Base-by-base conservation (phyloP, 2,113 vertebrate species). In the Agapornis roseicollis region DNA sequence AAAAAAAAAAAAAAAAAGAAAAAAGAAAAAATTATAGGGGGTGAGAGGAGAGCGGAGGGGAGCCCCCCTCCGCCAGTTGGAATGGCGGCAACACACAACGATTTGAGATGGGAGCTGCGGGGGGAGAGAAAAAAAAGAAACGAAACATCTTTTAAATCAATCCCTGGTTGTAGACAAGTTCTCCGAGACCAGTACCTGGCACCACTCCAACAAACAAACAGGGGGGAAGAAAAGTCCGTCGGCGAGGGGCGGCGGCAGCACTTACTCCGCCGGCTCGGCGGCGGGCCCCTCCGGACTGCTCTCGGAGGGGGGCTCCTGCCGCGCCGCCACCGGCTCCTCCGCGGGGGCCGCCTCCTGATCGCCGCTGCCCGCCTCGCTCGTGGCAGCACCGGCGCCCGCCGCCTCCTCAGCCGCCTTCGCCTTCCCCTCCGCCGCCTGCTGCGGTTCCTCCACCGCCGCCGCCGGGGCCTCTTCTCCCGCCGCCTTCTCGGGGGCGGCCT, bases 111-210 rank as follows among this genome's bases (percentile, higher is more conserved):
- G 98, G 99, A 98, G 98, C 98, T 99, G 98, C 96, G 94, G 95
- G 88, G 96, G 85, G 88, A 91, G 78, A 85, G 80, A 81, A 88
- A 92, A 95, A 95, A 97, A 96, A 95, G 96, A 92, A 97, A 96
- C 92, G 87, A 95, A 97, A 97, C 96, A 97, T 98, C 97, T 98
- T 98, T 98, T 99, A 98, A 98, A 99, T 99, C 99, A 98, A 98
- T 99, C 99, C 99, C 98, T 98, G 98, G 98, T 98, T 98, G 98
- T 98, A 98, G 98, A 99, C 98, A 98, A 99, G 98, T 99, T 99
- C 98, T 99, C 98, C 98, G 98, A 98, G 98, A 98, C 98, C 98
- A 98, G 97, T 98, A 98, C 97, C 98, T 98, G 98, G 98, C 98
- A 97, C 98, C 98, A 98, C 98, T 99, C 98, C 98, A 98, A 98